Base-by-base conservation (phyloP, 2,888 invertebrate genomes). In the Drosophila anomelani region DNA sequence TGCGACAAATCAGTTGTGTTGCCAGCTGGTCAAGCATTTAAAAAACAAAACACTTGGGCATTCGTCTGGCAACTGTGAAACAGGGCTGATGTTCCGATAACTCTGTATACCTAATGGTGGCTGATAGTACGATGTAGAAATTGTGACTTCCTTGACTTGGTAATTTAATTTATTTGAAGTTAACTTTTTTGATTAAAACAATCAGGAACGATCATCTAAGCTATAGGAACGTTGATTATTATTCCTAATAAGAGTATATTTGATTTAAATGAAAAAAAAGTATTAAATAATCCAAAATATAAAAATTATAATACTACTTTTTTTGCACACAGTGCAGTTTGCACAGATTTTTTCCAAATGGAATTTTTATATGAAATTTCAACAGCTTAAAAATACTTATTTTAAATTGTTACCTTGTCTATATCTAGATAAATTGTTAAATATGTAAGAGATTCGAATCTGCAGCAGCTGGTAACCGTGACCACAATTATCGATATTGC, bases 1-100 rank as follows among this genome's bases (percentile, higher is more conserved):
- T 85, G 80, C 58, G 70, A 77, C 75, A 75, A 73, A 41, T 58
- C 38, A 20, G 17, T 20, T 32, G 41, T 12, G 63, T 64, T 66
- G 47, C n/a, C 68, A 71, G 76, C 64, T 47, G 10, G 44, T 36
- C 12, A 2, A 7, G 2, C 34, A 26, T 29, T 44, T 56, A 17
- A 57, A 57, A 39, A 46, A 47, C 49, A 34, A 66, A 49, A 29
- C 34, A 29, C 26, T 77, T 69, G 32, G 12, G 2, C 3, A 4
- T 1, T 4, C 0, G 13, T 63, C 23, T 43, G 43, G 69, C 60
- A 60, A 49, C 17, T n/a, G n/a, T 32, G 13, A 8, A 1, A 3
- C 8, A 61, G 26, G 32, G 61, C 26, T 51, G 61, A 43, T 6
- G 38, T 61, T 68, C 73, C 84, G 79, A 75, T 75, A 20, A 15